Percentiles rank a stretch among this genome's conserved stretches.
phyloP scores from a whole-genome alignment of 2,888 invertebrate genomes.

The Psylliodes chrysocephalus region DNA sequence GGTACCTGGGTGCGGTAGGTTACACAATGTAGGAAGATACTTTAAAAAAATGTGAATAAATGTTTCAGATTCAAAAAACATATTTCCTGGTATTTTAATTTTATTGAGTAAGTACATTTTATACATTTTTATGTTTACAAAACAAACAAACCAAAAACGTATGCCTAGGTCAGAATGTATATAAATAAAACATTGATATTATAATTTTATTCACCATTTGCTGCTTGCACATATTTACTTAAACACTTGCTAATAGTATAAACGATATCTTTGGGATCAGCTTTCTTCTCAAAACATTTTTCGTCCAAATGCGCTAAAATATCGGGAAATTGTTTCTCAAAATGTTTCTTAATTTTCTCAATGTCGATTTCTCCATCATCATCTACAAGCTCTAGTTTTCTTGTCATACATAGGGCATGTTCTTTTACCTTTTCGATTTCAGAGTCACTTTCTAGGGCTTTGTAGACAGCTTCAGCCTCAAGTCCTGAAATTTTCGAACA shows the following conservation, averaged over 20 bases:
- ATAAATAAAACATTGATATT: no score
- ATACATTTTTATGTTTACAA: no score
- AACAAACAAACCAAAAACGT: no score
- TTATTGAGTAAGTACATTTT: no score
- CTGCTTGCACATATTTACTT: no score
- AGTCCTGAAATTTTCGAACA: constrained; percentile 7
- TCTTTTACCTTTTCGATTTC: constrained; percentile 12
- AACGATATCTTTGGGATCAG: constrained; percentile 1
- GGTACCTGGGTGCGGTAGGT: no score
- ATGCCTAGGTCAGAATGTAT: no score
- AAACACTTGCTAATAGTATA: not conserved
- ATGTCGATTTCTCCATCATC: constrained; percentile 15
- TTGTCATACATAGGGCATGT: constrained; percentile 3
- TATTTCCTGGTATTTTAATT: no score
- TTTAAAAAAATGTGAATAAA: no score
- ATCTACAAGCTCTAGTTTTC: constrained; percentile 10
- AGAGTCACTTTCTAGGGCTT: not conserved
- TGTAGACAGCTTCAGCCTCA: not conserved
- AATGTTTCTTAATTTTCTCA: not conserved
- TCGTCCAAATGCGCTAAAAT: not conserved
- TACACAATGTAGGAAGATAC: no score
- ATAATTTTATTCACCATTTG: no score
- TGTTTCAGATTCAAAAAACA: no score
- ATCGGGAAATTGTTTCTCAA: not conserved
- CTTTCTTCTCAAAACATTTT: constrained; percentile 2